Conservation (phyloP, 2,888 invertebrate species). For the Rhogogaster chlorosoma region DNA sequence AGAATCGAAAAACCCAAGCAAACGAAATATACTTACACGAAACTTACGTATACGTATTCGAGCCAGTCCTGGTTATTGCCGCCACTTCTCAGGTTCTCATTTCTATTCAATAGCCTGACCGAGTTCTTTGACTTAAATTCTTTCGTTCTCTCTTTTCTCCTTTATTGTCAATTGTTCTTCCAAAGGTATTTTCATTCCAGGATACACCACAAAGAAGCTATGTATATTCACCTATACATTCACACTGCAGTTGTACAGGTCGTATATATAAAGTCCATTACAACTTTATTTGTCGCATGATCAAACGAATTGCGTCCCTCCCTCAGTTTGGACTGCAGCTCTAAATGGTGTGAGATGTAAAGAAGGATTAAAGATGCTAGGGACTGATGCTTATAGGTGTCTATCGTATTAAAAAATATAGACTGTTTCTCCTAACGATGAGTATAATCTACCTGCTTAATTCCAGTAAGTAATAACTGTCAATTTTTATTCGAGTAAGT, state of each 20-base stretch:
- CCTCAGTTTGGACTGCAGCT: not conserved
- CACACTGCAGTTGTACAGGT: not conserved
- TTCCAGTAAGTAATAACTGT: slow-evolving; percentile 24
- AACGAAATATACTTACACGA: not conserved
- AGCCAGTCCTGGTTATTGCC: not conserved
- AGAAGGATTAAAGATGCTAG: not conserved
- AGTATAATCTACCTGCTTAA: not conserved
- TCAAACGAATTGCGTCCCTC: not conserved
- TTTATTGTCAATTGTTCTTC: slow-evolving; percentile 21
- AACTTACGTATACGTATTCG: not conserved
- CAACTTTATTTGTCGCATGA: slow-evolving; percentile 17
- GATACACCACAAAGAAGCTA: not conserved
- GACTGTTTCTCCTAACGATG: not conserved
- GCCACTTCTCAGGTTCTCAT: slow-evolving; percentile 4
- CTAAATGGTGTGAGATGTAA: not conserved
- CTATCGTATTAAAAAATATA: not conserved
- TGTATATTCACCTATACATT: not conserved
- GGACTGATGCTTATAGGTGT: not conserved
- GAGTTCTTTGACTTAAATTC: slow-evolving; percentile 17
- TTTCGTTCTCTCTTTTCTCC: not conserved
- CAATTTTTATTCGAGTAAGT: slow-evolving; percentile 19
- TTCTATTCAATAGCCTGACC: slow-evolving; percentile 33
- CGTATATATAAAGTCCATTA: slow-evolving; percentile 21
- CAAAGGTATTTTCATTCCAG: slow-evolving; percentile 18
- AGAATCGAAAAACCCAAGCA: not conserved